phyloP scores from a whole-genome alignment of 2,113 vertebrate genomes.

The Chaenocephalus aceratus region DNA sequence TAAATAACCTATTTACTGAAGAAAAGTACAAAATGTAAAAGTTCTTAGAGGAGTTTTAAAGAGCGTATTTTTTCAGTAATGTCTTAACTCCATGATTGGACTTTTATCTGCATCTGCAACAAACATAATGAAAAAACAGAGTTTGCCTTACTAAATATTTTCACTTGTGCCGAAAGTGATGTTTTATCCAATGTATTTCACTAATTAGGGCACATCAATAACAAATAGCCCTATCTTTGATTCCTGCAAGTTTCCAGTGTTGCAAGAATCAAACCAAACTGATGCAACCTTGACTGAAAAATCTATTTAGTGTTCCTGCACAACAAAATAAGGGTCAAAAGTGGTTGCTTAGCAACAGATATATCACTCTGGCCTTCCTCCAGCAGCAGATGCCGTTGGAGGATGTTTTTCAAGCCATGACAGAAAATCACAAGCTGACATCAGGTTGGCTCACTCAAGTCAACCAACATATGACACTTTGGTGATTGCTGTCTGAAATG shows the following conservation, averaged over 20 bases:
- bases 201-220: conserved; percentile 38
- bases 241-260: conserved; percentile 37
- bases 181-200: conserved; percentile 5
- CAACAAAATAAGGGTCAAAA: conserved; percentile 68
- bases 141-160: neutral
- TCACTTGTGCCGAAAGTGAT: neutral
- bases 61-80: neutral
- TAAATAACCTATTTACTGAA: neutral
- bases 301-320: conserved; percentile 65
- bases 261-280: conserved; percentile 58
- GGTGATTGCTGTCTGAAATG: neutral
- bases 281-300: conserved; percentile 70
- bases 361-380: conserved; percentile 63
- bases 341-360: conserved; percentile 77
- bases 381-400: conserved; percentile 67
- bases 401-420: conserved; percentile 69
- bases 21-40: neutral
- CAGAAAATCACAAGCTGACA: conserved; percentile 64
- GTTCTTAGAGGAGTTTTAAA: neutral
- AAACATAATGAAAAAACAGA: neutral
- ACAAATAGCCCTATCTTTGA: conserved; percentile 41
- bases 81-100: neutral
- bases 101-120: neutral
- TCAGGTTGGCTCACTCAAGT: conserved; percentile 12
- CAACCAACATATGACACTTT: conserved; percentile 11